These are phyloP conservation scores for Elgaria multicarinata DNA, from an alignment of 2,113 vertebrate species.

Conservation along the genomic window DNA sequence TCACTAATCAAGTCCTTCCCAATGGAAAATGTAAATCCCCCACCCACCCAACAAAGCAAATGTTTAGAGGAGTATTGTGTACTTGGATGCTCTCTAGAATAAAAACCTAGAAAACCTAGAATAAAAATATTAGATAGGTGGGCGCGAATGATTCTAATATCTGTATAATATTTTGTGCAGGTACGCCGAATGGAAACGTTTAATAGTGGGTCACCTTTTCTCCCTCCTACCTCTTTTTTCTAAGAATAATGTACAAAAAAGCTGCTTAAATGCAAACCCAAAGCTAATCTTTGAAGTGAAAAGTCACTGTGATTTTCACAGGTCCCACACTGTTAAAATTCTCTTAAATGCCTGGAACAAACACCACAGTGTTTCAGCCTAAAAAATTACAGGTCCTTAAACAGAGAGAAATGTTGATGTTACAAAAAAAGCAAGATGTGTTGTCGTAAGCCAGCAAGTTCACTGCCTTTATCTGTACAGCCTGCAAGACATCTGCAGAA, in stretches of 20 bases:
- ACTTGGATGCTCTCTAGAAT: not conserved
- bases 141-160: not conserved
- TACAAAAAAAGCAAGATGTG: constrained; percentile 60
- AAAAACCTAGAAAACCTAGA: not conserved
- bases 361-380: constrained; percentile 38
- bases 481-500: constrained; percentile 75
- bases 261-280: constrained; percentile 2
- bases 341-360: constrained; percentile 19
- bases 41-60: not conserved
- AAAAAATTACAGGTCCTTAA: constrained; percentile 55
- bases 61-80: not conserved
- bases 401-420: constrained; percentile 58
- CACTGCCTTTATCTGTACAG: constrained; percentile 71
- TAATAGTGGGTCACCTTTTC: constrained; percentile 31
- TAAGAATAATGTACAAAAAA: constrained; percentile 12
- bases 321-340: not conserved
- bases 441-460: constrained; percentile 65
- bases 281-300: constrained; percentile 38
- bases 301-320: constrained; percentile 5
- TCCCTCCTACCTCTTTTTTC: not conserved
- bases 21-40: not conserved
- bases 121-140: not conserved
- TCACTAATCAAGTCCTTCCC: not conserved
- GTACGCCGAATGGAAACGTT: not conserved
- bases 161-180: not conserved